phyloP scores from a whole-genome alignment of 92 coral and sea anemone species.

The Epizoanthus ramosus region DNA sequence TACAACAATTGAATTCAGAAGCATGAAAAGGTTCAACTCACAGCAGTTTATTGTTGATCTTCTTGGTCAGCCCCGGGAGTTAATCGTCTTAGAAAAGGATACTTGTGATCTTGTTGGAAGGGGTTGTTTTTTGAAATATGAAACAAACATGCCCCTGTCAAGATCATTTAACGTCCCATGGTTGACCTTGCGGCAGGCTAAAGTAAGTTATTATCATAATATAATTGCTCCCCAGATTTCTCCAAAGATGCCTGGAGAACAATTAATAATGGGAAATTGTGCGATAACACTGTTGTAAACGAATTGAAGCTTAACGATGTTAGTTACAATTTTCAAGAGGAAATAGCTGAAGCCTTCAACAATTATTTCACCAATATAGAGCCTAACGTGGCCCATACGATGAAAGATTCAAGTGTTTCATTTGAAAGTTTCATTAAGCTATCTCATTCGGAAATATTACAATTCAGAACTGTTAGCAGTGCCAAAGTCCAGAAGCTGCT shows the following conservation, averaged over 20 bases:
- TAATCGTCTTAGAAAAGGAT: conserved; percentile 32
- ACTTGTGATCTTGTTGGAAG: conserved; percentile 44
- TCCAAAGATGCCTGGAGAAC: conserved; percentile 45
- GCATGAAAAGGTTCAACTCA: conserved; percentile 19
- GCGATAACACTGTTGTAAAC: conserved; percentile 29
- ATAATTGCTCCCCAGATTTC: conserved; percentile 32
- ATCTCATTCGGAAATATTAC: too few species aligned
- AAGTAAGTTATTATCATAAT: conserved; percentile 35
- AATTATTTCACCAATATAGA: too few species aligned
- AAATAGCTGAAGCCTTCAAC: conserved; percentile 23
- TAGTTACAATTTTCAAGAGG: not conserved
- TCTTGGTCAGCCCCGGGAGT: conserved; percentile 45
- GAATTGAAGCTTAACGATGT: conserved; percentile 32
- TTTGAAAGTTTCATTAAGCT: too few species aligned
- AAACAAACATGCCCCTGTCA: conserved; percentile 47
- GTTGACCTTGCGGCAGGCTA: conserved; percentile 51
- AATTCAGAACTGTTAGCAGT: too few species aligned
- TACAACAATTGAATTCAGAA: conserved; percentile 14
- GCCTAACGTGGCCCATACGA: too few species aligned
- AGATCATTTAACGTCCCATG: conserved; percentile 46
- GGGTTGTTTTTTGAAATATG: conserved; percentile 38
- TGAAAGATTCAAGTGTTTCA: too few species aligned
- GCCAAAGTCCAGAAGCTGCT: too few species aligned
- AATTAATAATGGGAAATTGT: conserved; percentile 23
- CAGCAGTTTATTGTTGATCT: conserved; percentile 39